Evolutionary conservation across 1,140 invertebrate species (phyloP).

Genomic region (Brachionus calyciflorus): DNA sequence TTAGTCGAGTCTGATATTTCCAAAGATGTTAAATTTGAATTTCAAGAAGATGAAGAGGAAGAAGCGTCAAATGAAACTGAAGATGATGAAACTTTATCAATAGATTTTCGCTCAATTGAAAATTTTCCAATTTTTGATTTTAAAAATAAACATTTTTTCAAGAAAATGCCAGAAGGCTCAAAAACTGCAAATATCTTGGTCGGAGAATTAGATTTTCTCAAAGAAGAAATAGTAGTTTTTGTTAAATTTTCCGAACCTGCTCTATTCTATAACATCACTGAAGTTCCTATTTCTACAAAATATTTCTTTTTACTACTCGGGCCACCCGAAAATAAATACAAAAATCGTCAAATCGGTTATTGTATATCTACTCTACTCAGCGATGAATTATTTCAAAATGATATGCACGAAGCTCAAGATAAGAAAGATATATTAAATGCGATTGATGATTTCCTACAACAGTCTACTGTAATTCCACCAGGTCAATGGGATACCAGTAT

Average conservation of each 20-base stretch:
- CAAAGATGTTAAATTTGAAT: conserved; percentile 5
- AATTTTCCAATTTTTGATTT: conserved; percentile 36
- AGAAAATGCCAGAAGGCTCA: conserved; percentile 92
- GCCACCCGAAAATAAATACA: conserved; percentile 73
- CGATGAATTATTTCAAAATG: conserved; percentile 82
- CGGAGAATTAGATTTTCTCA: conserved; percentile 93
- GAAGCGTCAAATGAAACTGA: neutral
- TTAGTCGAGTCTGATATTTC: neutral
- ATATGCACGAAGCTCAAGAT: conserved; percentile 82
- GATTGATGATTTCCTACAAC: conserved; percentile 90
- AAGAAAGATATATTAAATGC: conserved; percentile 64
- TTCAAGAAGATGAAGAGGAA: neutral
- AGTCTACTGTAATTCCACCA: conserved; percentile 88
- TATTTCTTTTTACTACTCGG: conserved; percentile 92
- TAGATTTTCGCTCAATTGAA: neutral
- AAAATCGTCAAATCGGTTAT: conserved; percentile 90
- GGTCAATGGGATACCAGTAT: conserved; percentile 95
- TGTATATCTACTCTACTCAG: conserved; percentile 93
- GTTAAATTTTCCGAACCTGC: conserved; percentile 79
- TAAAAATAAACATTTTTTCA: conserved; percentile 79
- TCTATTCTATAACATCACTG: conserved; percentile 37
- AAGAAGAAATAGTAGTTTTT: conserved; percentile 80
- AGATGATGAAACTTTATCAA: conserved; percentile 8
- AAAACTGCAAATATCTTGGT: conserved; percentile 96
- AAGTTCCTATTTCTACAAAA: conserved; percentile 87